phyloP scores from a whole-genome alignment of 2,113 vertebrate species.

The Rhabdomys dilectus region DNA sequence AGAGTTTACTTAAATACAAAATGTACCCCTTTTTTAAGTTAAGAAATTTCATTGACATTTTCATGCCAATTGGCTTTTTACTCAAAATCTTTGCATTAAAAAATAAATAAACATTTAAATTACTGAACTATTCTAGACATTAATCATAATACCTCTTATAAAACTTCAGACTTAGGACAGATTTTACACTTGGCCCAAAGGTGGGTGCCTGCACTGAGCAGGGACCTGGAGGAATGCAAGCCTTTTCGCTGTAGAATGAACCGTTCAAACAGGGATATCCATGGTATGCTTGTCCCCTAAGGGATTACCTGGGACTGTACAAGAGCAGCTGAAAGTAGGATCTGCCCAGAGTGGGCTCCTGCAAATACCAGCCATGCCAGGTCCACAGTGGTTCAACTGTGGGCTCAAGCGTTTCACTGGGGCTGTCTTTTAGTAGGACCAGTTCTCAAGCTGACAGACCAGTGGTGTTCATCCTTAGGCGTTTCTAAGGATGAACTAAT shows the following conservation, averaged over 20 bases:
- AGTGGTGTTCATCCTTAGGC: background rate
- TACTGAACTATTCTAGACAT: slow-evolving; percentile 46
- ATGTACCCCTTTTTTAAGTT: slow-evolving; percentile 75
- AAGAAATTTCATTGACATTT: slow-evolving; percentile 62
- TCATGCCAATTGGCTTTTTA: slow-evolving; percentile 52
- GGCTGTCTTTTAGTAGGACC: background rate
- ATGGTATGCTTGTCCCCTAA: fast-evolving
- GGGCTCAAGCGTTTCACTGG: background rate
- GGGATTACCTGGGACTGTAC: background rate
- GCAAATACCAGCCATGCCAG: background rate
- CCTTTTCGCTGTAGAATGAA: background rate
- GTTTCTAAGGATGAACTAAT: fast-evolving
- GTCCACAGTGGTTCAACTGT: background rate
- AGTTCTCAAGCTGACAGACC: background rate
- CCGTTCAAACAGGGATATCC: background rate
- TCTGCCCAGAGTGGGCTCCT: fast-evolving
- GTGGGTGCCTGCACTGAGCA: background rate
- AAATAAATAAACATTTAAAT: slow-evolving; percentile 88
- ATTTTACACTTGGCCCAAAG: fast-evolving
- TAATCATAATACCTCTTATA: slow-evolving; percentile 28
- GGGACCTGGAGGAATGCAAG: background rate
- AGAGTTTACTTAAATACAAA: slow-evolving; percentile 85
- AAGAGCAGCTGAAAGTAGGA: fast-evolving
- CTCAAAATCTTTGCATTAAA: slow-evolving; percentile 73
- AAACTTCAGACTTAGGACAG: background rate